A percentile compares a stretch with the other conserved stretches of the same genome.
phyloP scores from a whole-genome alignment of 2,888 invertebrate species.

The Caenorhabditis sp. region DNA sequence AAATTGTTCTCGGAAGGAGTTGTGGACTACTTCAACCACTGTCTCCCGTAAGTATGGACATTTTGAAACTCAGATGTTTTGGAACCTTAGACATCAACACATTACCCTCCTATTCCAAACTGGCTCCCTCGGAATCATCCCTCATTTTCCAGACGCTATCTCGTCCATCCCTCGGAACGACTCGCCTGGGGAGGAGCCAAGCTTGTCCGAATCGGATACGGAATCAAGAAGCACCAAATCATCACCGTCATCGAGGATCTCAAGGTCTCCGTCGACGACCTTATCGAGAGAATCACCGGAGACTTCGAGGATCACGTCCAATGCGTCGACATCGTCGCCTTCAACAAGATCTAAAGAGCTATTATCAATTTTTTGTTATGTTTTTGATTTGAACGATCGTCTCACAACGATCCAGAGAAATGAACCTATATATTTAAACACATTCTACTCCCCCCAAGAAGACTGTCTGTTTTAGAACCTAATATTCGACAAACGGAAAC shows the following conservation, averaged over 20 bases:
- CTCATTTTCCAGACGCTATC: no score
- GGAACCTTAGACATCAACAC: no score
- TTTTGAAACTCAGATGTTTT: no score
- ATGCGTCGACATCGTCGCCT: constrained; percentile 81
- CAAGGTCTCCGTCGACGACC: constrained; percentile 80
- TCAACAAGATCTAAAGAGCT: constrained; percentile 81
- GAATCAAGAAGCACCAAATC: constrained; percentile 80
- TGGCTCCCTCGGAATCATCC: no score
- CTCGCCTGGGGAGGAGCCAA: constrained; percentile 93
- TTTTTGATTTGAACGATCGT: constrained; percentile 37
- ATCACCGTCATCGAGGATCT: constrained; percentile 79
- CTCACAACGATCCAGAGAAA: constrained; percentile 19
- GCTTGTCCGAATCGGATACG: constrained; percentile 71
- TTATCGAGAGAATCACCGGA: constrained; percentile 77
- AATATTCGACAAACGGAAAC: no score
- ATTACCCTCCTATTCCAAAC: no score
- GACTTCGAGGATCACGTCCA: constrained; percentile 79
- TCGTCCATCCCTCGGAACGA: no score
- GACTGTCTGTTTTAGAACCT: no score
- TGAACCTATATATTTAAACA: constrained; percentile 37
- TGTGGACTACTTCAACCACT: no score
- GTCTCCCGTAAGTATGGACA: no score
- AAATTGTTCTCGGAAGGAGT: no score
- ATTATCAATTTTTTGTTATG: constrained; percentile 28
- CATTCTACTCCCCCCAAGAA: no score